Evolutionary conservation across 2,797 vertebrate genomes (phyloP).

Genomic region (Ispidina picta): DNA sequence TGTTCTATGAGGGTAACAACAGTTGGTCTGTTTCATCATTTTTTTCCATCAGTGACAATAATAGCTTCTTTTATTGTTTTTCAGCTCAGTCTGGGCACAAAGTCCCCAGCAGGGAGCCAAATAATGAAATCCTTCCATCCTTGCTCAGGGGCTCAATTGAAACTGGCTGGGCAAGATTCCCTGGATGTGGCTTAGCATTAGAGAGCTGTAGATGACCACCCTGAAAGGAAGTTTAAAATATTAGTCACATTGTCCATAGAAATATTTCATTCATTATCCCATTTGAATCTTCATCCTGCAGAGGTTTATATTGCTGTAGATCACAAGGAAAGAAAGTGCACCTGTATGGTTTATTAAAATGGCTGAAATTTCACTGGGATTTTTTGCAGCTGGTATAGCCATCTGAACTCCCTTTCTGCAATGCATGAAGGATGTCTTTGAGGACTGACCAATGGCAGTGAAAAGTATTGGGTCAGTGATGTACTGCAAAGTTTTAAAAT

Average conservation of each 20-base stretch:
- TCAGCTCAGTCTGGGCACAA: constrained; percentile 25
- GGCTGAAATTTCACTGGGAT: fast-evolving
- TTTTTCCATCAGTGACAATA: constrained; percentile 36
- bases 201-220: background rate
- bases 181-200: background rate
- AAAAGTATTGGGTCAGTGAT: background rate
- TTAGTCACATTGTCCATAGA: background rate
- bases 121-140: constrained; percentile 33
- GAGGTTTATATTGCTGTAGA: background rate
- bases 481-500: background rate
- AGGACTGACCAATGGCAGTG: background rate
- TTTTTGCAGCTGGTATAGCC: background rate
- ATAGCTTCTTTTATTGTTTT: constrained; percentile 27
- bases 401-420: background rate
- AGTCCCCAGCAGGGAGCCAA: background rate
- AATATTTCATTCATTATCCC: background rate
- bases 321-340: background rate
- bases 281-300: background rate
- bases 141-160: background rate
- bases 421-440: background rate
- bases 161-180: background rate
- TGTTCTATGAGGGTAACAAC: background rate
- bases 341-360: background rate
- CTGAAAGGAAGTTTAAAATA: background rate
- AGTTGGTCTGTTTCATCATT: constrained; percentile 9